Base-by-base conservation (phyloP, 2,113 vertebrate species). In the Sylvia atricapilla region DNA sequence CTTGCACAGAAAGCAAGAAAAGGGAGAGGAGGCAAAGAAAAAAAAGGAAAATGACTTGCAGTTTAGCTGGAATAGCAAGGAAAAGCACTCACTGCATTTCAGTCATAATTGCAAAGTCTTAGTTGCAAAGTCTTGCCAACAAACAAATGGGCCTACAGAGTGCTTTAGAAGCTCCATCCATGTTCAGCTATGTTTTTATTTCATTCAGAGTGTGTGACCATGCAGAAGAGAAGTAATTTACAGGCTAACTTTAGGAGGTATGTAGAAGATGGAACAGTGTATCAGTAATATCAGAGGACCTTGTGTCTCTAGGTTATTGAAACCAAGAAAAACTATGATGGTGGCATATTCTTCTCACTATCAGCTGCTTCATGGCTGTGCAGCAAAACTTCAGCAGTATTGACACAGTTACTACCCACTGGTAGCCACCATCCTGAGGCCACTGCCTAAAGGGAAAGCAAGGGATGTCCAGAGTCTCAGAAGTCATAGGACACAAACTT, bases 11-110 rank as follows among this genome's bases (percentile, higher is more conserved):
- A 66, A 49, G 14, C 1, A 9, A 64, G 12, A 80, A 35, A 87
- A 30, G 0, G 7, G 15, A 60, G 15, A 27, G 5, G 2, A 9
- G 11, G 5, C 0, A 5, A 12, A 9, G 2, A 0, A 7, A 31
- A 60, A 64, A 35, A 55, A 33, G 6, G 24, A 47, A 56, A 43
- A 43, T 27, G 3, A 39, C 17, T 41, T 53, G 33, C 8, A 41
- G 10, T 78, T 58, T n/a, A 66, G 24, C 31, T 58, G 19, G 9
- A 89, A 80, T 9, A 64, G 18, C 27, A 68, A 86, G 69, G 18
- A 67, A 91, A 87, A 85, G 33, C 28, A 77, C 21, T 76, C 56
- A 37, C 9, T 68, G 25, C 6, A 13, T 62, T 68, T 67, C 53
- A 82, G 35, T 35, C 13, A 15, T 28, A 78, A 70, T 0, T n/a